phyloP scores from a whole-genome alignment of 2,113 vertebrate species.

The Amphilophus citrinellus region DNA sequence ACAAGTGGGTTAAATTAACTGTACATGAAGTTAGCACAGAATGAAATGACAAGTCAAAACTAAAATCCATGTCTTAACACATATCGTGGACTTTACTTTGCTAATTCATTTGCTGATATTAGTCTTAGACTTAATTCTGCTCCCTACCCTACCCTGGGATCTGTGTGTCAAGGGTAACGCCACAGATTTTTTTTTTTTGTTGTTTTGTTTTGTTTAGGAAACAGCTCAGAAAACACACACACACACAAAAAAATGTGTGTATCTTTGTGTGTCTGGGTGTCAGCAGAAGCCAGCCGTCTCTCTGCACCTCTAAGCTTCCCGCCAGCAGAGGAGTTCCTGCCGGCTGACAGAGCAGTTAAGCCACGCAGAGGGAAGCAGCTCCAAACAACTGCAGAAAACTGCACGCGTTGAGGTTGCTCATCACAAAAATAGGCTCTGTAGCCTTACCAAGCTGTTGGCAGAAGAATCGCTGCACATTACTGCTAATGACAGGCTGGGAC shows the following conservation, averaged over 20 bases:
- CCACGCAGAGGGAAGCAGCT: constrained; percentile 37
- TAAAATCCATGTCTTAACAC: not conserved
- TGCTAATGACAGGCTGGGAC: constrained; percentile 45
- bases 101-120: not conserved
- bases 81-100: not conserved
- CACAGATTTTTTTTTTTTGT: not conserved
- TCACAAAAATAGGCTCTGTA: constrained; percentile 32
- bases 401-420: constrained; percentile 51
- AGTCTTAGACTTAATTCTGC: not conserved
- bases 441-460: constrained; percentile 56
- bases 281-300: constrained; percentile 36
- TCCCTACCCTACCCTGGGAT: not conserved
- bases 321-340: constrained; percentile 45
- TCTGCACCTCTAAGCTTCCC: constrained; percentile 24
- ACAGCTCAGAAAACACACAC: constrained; percentile 6
- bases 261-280: not conserved
- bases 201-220: not conserved
- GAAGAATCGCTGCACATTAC: constrained; percentile 37
- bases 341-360: constrained; percentile 61
- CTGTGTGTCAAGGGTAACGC: not conserved
- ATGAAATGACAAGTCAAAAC: not conserved
- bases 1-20: accelerated
- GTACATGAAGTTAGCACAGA: not conserved
- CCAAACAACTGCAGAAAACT: constrained; percentile 30
- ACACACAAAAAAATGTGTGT: not conserved